These are phyloP conservation scores for Pristis pectinata DNA, from an alignment of 2,797 vertebrate species.

Conservation along the genomic window DNA sequence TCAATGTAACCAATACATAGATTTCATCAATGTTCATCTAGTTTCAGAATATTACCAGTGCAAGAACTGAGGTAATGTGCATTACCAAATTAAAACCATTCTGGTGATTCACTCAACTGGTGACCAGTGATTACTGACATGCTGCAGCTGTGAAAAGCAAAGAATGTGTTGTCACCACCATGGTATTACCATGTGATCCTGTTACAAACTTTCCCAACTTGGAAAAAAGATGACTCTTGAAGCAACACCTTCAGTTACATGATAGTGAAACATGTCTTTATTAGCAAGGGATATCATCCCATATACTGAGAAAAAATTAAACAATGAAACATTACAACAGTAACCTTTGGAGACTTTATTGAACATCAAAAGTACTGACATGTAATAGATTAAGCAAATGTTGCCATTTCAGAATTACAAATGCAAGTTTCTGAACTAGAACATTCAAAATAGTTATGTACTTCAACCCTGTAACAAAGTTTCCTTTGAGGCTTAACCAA, in stretches of 20 bases:
- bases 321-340: neutral
- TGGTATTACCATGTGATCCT: too few relatives aligned
- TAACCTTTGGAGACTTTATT: conserved; percentile 28
- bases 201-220: too few relatives aligned
- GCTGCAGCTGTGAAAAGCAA: too few relatives aligned
- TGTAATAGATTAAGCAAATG: conserved; percentile 29
- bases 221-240: neutral
- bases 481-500: neutral
- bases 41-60: too few relatives aligned
- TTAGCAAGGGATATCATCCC: neutral
- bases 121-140: too few relatives aligned
- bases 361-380: conserved; percentile 26
- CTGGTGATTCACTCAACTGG: too few relatives aligned
- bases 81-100: too few relatives aligned
- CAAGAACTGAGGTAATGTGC: too few relatives aligned
- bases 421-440: conserved; percentile 13
- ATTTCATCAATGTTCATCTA: too few relatives aligned
- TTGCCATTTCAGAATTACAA: conserved; percentile 32
- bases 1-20: too few relatives aligned
- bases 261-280: neutral
- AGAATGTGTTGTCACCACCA: too few relatives aligned
- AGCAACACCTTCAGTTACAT: neutral
- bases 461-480: conserved; percentile 25
- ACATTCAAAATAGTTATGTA: conserved; percentile 20
- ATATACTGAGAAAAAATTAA: neutral